Evolutionary conservation across 2,113 vertebrate genomes (phyloP), one percentile per base, ranked within the genome.

Genomic region (Chauna torquata): DNA sequence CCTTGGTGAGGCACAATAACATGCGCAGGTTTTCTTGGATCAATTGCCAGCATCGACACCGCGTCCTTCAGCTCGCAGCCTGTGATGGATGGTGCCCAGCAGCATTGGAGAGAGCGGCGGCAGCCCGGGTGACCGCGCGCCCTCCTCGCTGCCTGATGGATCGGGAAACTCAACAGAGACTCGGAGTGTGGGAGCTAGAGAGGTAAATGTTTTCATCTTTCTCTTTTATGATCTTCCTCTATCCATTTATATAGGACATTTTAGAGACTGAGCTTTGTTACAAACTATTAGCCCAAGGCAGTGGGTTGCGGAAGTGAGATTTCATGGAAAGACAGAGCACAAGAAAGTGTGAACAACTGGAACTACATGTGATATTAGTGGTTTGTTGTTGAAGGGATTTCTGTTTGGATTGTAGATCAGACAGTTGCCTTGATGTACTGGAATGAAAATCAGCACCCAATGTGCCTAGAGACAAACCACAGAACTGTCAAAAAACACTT

Each of bases 261-360:
- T 98, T 96, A 89, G 97, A 98, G 97, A 97, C n/a, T 94, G 91
- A 98, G 97, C 95, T 97, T 97, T 98, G 95, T 92, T 96, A 96
- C 97, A 94, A 97, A 97, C 97, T 98, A 78, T 98, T 98, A 98
- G 97, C 97, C 97, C 97, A 97, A 98, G 97, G 97, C 98, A 97
- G 94, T 88, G 81, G 94, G 79, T 32, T 95, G 93, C 77, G 83
- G 83, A 98, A 81, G 81, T 92, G 98, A 97, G 95, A 95, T 93
- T 96, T 97, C 96, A 90, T 76, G 96, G 97, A 91, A 97, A 97
- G 86, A 95, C 70, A 45, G 92, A 97, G 91, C 69, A 90, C 95
- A 96, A 93, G 88, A 87, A 97, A 93, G 91, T 95, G 93, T 81
- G 97, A 97, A 95, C 97, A 96, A 95, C 83, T 91, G 70, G 90